These are phyloP conservation scores for Actinemys pallida DNA, from an alignment of 2,113 vertebrate species.

Conservation along the genomic window DNA sequence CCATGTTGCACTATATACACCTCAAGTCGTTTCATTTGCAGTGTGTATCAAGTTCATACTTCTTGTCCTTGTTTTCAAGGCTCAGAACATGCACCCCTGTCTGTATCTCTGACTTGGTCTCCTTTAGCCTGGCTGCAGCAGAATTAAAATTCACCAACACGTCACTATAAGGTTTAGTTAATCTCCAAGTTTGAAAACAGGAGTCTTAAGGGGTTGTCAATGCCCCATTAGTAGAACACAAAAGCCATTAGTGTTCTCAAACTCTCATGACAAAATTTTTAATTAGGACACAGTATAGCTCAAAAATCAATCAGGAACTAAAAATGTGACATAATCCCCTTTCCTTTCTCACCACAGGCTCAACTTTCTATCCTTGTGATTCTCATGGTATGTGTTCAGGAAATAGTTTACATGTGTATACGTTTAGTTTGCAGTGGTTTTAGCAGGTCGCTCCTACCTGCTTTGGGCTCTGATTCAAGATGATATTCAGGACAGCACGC, in stretches of 20 bases:
- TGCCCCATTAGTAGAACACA: not conserved
- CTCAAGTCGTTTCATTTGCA: not conserved
- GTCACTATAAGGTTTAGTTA: not conserved
- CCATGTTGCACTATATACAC: not conserved
- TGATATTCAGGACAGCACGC: not conserved
- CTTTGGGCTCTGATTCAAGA: not conserved
- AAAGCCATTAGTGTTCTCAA: not conserved
- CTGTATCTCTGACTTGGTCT: not conserved
- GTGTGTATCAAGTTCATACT: not conserved
- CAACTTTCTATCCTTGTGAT: not conserved
- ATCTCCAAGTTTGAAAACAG: not conserved
- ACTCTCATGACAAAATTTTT: not conserved
- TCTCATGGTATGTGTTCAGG: not conserved
- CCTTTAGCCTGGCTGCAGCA: not conserved
- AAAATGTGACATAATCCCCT: not conserved
- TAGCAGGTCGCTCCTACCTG: not conserved
- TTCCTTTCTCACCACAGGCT: slow-evolving; percentile 25
- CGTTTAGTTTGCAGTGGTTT: not conserved
- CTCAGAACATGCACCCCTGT: accelerated
- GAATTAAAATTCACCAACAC: not conserved
- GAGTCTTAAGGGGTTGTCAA: not conserved
- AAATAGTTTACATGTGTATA: not conserved
- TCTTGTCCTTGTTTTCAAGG: not conserved
- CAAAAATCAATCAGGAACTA: slow-evolving; percentile 14
- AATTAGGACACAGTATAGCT: slow-evolving; percentile 3